These are phyloP conservation scores for Callipepla squamata DNA, from an alignment of 2,113 vertebrate species.

Conservation along the genomic window DNA sequence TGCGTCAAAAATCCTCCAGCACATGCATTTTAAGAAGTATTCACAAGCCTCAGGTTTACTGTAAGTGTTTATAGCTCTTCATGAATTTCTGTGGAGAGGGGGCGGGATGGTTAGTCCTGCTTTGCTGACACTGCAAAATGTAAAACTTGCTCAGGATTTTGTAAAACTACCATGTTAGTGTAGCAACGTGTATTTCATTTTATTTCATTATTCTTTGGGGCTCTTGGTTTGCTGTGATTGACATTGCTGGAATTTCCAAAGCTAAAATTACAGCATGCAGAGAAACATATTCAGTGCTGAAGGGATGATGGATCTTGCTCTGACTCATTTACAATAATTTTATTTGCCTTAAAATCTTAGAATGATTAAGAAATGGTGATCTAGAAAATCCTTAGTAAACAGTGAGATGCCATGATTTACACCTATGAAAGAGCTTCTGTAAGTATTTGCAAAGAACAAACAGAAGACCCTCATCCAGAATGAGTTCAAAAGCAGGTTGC, in stretches of 20 bases:
- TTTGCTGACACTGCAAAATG: neutral
- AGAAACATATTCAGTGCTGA: neutral
- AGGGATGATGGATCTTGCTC: slow-evolving; percentile 11
- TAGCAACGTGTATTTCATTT: neutral
- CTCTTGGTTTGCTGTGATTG: slow-evolving; percentile 1
- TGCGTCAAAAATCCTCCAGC: neutral
- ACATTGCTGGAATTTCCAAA: slow-evolving; percentile 22
- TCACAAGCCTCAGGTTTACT: slow-evolving; percentile 6
- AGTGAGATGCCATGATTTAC: neutral
- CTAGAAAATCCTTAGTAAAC: neutral
- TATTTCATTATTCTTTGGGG: slow-evolving; percentile 9
- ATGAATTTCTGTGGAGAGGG: neutral
- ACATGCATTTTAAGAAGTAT: neutral
- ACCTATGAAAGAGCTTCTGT: neutral
- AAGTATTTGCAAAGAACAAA: neutral
- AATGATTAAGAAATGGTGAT: neutral
- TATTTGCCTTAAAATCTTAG: neutral
- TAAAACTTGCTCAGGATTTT: neutral
- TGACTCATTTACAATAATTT: neutral
- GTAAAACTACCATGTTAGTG: neutral
- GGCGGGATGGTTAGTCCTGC: neutral
- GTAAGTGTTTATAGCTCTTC: neutral
- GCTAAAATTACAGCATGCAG: slow-evolving; percentile 10
- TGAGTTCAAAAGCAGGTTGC: neutral
- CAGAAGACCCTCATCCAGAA: neutral